phyloP scores from a whole-genome alignment of 2,888 invertebrate genomes.

The Mechanitis messenoides region DNA sequence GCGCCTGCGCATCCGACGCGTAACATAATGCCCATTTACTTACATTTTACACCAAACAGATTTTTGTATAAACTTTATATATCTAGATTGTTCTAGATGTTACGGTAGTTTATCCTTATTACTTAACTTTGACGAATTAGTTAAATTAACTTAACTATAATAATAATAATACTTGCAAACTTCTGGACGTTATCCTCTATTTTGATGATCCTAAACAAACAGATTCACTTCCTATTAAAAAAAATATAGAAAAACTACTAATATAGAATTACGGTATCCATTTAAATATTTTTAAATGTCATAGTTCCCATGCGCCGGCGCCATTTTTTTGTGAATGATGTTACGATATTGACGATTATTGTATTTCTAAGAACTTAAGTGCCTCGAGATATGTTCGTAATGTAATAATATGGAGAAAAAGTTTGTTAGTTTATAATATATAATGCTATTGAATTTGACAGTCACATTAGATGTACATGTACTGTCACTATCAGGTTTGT shows the following conservation, averaged over 20 bases:
- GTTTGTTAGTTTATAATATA: too few species aligned
- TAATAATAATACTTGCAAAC: slow-evolving; percentile 44
- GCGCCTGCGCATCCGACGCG: slow-evolving; percentile 37
- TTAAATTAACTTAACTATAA: too few species aligned
- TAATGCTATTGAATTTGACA: too few species aligned
- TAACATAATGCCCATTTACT: slow-evolving; percentile 31
- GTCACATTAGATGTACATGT: too few species aligned
- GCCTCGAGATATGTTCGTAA: too few species aligned
- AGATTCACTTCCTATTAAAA: slow-evolving; percentile 66
- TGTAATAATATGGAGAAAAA: too few species aligned
- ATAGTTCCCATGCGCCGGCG: slow-evolving; percentile 54
- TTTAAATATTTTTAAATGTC: slow-evolving; percentile 37
- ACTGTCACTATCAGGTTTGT: too few species aligned
- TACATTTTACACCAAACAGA: slow-evolving; percentile 8
- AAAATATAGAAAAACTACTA: slow-evolving; percentile 57
- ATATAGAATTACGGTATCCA: slow-evolving; percentile 56
- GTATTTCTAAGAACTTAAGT: background rate
- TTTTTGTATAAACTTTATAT: slow-evolving; percentile 1
- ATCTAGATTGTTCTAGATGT: too few species aligned
- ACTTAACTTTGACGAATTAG: too few species aligned
- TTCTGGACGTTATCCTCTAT: slow-evolving; percentile 65
- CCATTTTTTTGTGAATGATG: slow-evolving; percentile 46
- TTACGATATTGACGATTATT: slow-evolving; percentile 29
- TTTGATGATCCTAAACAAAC: slow-evolving; percentile 62
- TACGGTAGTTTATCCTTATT: too few species aligned